Evolutionary conservation across 2,797 vertebrate genomes (phyloP), one percentile per base, ranked within the genome.

Genomic region (Semotilus atromaculatus): DNA sequence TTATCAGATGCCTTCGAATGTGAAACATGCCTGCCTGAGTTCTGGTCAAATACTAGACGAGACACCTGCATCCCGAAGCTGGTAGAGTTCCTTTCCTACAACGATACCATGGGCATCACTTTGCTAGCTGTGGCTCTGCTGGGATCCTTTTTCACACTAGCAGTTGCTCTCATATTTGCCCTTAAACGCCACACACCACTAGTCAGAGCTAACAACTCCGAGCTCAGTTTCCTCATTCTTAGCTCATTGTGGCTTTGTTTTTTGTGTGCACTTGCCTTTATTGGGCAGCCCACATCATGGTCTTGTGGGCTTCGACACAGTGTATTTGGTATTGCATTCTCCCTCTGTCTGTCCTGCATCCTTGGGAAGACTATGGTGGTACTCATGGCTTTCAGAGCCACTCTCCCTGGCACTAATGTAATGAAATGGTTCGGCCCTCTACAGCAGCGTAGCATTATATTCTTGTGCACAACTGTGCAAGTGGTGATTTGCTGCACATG

Each of bases 281-380:
- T 96, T 6, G 94, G 94, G 14, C 93, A 84, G 86, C 96, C 96
- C 26, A 93, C 95, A 9, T 74, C 90, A 48, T 96, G 94, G 95
- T 95, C 95, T n/a, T 96, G 95, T 86, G 94, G 94, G 92, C 91
- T 96, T 84, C 92, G 95, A 3, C 96, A 94, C 84, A 95, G 94
- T 0, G 92, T 94, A 0, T 96, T 96, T 4, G 93, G 95, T 0
- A 94, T 95, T 77, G 93, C 94, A 5, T 96, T 95, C 72, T 95
- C 94, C 38, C 94, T 96, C 66, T 96, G 95, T 64, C 90, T 96
- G 58, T 95, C 95, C 21, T 96, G 95, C 82, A 90, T 96, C 51
- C 88, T 96, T 84, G 95, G 94, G 40, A 96, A 96, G 90, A 96
- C 95, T 3, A 90, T 96, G 8, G 94, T 96, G 68, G 96, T 96